Evolutionary conservation across 2,888 invertebrate species (phyloP).

Genomic region (Trachelus tabidus): DNA sequence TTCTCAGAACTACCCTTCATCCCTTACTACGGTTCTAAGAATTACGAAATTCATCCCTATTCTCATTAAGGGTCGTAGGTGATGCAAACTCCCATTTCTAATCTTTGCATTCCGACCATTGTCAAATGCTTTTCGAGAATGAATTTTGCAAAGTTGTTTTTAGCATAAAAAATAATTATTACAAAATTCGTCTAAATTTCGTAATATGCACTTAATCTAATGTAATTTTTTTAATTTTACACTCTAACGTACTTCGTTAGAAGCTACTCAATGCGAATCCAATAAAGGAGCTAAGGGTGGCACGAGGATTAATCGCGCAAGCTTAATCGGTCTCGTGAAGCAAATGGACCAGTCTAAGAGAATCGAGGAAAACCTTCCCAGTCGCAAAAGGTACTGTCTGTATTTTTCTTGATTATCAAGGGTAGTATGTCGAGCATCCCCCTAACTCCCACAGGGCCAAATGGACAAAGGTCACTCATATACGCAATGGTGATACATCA

Average conservation of each 20-base stretch:
- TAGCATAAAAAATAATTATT: too few species aligned
- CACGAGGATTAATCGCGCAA: not conserved
- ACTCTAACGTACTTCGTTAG: not conserved
- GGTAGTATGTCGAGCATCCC: conserved; percentile 31
- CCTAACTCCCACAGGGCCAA: conserved; percentile 45
- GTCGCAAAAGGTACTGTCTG: not conserved
- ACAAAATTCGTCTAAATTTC: too few species aligned
- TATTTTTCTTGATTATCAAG: conserved; percentile 4
- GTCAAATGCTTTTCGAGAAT: too few species aligned
- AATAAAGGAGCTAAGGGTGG: not conserved
- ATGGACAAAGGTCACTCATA: conserved; percentile 60
- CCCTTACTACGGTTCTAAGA: not conserved
- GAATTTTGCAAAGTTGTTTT: too few species aligned
- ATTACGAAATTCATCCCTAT: not conserved
- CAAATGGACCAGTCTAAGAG: not conserved
- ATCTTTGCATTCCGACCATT: too few species aligned
- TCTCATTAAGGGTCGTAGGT: not conserved
- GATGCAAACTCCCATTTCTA: too few species aligned
- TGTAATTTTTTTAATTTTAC: too few species aligned
- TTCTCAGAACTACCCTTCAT: not conserved
- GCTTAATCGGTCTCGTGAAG: not conserved
- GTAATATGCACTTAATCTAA: too few species aligned
- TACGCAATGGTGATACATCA: conserved; percentile 57
- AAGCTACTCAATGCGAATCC: not conserved
- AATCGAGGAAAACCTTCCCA: not conserved